Evolutionary conservation across 2,797 vertebrate species (phyloP).

Genomic region (Fistularia tabacaria): DNA sequence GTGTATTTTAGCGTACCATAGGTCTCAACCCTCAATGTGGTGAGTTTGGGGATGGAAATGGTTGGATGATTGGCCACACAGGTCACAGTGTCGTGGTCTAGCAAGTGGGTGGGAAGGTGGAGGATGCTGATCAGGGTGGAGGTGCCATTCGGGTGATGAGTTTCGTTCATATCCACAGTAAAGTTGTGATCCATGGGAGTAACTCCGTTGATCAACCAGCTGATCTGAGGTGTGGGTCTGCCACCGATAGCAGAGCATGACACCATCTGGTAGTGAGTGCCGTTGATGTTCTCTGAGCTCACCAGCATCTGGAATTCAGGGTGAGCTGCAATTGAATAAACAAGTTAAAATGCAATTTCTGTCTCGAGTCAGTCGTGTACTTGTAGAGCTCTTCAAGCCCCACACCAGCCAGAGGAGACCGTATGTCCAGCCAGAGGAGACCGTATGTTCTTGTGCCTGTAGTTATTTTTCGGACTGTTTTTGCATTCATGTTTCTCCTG

Average conservation of each 20-base stretch:
- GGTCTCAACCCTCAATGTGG: conserved; percentile 58
- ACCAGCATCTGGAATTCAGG: conserved; percentile 50
- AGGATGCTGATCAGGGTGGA: conserved; percentile 59
- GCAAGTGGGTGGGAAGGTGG: conserved; percentile 67
- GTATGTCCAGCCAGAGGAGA: too few relatives aligned
- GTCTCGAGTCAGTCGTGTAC: background rate
- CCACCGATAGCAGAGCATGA: conserved; percentile 58
- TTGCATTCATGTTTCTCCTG: too few relatives aligned
- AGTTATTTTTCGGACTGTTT: too few relatives aligned
- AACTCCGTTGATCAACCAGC: conserved; percentile 55
- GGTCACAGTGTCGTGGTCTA: conserved; percentile 61
- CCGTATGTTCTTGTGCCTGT: too few relatives aligned
- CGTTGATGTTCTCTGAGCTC: conserved; percentile 47
- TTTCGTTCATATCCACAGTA: conserved; percentile 17
- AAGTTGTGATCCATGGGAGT: conserved; percentile 34
- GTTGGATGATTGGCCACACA: conserved; percentile 66
- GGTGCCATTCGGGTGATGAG: conserved; percentile 55
- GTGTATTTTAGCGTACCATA: conserved; percentile 55
- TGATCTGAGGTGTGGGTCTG: conserved; percentile 61
- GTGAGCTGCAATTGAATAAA: conserved; percentile 44
- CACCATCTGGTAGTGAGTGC: conserved; percentile 65
- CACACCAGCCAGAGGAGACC: too few relatives aligned
- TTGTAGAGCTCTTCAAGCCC: too few relatives aligned
- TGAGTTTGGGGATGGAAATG: conserved; percentile 40
- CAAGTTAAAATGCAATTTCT: background rate